Evolutionary conservation across 1,140 invertebrate species (phyloP), one percentile per base, ranked within the genome.

Genomic region (Geopemphigus sp.): DNA sequence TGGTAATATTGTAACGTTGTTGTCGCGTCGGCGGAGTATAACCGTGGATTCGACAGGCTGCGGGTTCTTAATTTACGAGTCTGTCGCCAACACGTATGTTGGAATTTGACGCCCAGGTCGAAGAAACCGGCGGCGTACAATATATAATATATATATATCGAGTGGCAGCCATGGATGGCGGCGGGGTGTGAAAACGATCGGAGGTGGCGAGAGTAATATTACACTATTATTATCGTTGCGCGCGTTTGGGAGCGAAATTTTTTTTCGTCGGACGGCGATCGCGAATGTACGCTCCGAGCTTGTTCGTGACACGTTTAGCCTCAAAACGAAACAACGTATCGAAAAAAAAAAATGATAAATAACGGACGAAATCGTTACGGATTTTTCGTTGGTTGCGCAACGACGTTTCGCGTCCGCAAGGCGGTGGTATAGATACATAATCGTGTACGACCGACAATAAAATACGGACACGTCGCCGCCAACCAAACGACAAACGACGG

Each of bases 281-380:
- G 72, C 22, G 39, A 5, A 45, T 45, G 17, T 22, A 24, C 32
- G 57, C 73, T 47, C 1, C 22, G 22, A 54, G 68, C 66, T n/a
- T 15, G 22, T 5, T 78, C 74, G 74, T 78, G 74, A 78, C 74
- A 14, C 22, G 74, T 78, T 78, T 78, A 78, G 26, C 74, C 74
- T 78, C 39, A 78, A 63, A 22, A 76, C 73, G 19, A n/a, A n/a
- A n/a, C n/a, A n/a, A n/a, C n/a, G n/a, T n/a, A n/a, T n/a, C n/a
- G n/a, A n/a, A n/a, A n/a, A n/a, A 50, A 47, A 59, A 39, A 14
- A 54, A 59, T 32, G 57, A 22, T 22, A 22, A 45, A 64, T 29
- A 39, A 66, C 45, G 45, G 15, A 29, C 45, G 68, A 72, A 53
- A 26, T 24, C 14, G 24, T 78, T 63, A 61, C 24, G 22, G 57